Evolutionary conservation across 2,888 invertebrate genomes (phyloP), one percentile per base, ranked within the genome.

Genomic region (Muschampia plurimacula): DNA sequence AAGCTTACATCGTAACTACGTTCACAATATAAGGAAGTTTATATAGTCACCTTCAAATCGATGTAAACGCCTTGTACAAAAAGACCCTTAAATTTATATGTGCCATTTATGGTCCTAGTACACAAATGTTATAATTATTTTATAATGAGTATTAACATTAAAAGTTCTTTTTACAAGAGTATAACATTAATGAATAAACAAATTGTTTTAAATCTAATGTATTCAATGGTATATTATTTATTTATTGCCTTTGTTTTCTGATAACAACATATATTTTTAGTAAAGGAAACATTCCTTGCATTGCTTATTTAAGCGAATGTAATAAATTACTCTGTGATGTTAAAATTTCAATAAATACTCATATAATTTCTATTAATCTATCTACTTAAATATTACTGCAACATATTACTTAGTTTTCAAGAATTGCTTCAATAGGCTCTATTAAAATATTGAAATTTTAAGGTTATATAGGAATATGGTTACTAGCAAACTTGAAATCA

Each of bases 11-110:
- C 65, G 62, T 39, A 62, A 28, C 60, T 55, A 52, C 39, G 22
- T 63, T 52, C 36, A 63, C 63, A 69, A 69, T 63, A 63, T 55
- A 63, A 69, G 69, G 28, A 68, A 68, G 15, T 63, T 52, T 46
- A 68, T 60, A 60, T 69, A 69, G 69, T 52, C 69, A 62, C 69
- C 63, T 52, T 63, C 13, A 36, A 64, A 64, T 70, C 65, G 44
- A 67, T 57, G 55, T 67, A 71, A 76, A 71, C 59, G 60, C 68
- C 63, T 59, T 64, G 52, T 73, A 74, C 67, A 68, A 75, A 69
- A 36, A 46, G 22, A 63, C 39, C 8, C 69, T 52, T 69, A 69
- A 12, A 63, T 62, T 62, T 39, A 52, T 36, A 65, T 49, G 69
- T 55, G 67, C 62, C 52, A 55, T 62, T 68, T 69, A 69, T 63